Evolutionary conservation across 2,113 vertebrate species (phyloP).

Genomic region (Percina caprodes): DNA sequence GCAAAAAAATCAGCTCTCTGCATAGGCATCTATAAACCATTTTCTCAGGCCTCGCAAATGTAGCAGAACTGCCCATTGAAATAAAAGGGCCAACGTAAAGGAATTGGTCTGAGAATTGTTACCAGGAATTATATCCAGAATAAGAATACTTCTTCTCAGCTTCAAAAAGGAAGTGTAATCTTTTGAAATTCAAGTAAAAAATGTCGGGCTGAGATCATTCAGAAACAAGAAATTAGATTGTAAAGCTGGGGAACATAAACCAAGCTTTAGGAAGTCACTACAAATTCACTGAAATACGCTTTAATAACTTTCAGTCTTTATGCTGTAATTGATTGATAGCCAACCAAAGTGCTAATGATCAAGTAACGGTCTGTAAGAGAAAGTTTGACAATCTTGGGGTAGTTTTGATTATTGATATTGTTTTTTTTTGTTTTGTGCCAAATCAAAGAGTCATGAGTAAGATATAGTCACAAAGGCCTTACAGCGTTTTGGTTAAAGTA

Average conservation of each 20-base stretch:
- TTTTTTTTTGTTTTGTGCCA: conserved; percentile 9
- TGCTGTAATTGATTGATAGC: conserved; percentile 23
- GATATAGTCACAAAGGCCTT: not conserved
- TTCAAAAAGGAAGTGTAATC: not conserved
- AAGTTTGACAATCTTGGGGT: not conserved
- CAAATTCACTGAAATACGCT: not conserved
- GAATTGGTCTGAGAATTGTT: not conserved
- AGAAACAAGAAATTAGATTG: not conserved
- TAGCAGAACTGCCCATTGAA: not conserved
- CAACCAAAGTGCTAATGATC: conserved; percentile 52
- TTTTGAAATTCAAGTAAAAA: not conserved
- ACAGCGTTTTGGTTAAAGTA: not conserved
- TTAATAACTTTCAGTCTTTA: not conserved
- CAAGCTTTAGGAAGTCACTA: conserved; percentile 13
- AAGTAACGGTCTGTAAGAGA: conserved; percentile 24
- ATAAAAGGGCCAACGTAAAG: not conserved
- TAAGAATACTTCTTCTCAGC: not conserved
- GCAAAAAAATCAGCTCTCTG: not conserved
- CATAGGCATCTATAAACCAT: not conserved
- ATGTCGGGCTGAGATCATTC: not conserved
- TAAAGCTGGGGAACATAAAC: not conserved
- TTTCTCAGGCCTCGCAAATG: not conserved
- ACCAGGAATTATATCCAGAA: too few species aligned
- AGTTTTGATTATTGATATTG: not conserved
- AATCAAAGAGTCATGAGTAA: not conserved